Base-by-base conservation (phyloP, 2,888 invertebrate genomes). In the Agonopterix arenella region DNA sequence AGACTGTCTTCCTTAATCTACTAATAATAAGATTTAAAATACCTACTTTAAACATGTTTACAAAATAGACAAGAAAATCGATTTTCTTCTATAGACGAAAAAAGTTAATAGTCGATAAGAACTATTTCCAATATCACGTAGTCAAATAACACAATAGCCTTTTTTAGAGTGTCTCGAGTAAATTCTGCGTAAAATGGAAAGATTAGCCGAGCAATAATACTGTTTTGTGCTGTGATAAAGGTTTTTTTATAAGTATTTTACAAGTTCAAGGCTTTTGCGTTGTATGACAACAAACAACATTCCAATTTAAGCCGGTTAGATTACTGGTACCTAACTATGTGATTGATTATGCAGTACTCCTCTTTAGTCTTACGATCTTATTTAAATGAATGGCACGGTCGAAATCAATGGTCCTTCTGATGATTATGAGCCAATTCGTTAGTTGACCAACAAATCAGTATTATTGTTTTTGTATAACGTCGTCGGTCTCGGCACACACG, bases 171-270 rank as follows among this genome's bases (percentile, higher is more conserved):
- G 11, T 43, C 8, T 62, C 63, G 51, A 59, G 57, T 61, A 55
- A 69, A 70, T 70, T 70, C 67, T 58, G 62, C 44, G 49, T 60
- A 59, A 62, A 53, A 58, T 65, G 68, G 70, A 73, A 71, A 69
- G 63, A 68, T 69, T 64, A 60, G 58, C 28, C 28, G 28, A 28
- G 28, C 53, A 55, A 63, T 60, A 66, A 60, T 58, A 60, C 11
- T 37, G 38, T 68, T 67, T 64, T 64, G 47, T 44, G 18, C 52
- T 58, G 57, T 54, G 53, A 61, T 59, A 61, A 28, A 28, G 62
- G 46, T 55, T 56, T 52, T 13, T 13, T 36, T 48, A 52, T 57
- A 57, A 61, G 60, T 62, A 48, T 43, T 38, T 41, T 51, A 43
- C 58, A 62, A 63, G 68, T 72, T 72, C 68, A 72, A 64, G 66